Conservation (phyloP, 1,140 invertebrate genomes). For the Rhopalosiphum maidis region DNA sequence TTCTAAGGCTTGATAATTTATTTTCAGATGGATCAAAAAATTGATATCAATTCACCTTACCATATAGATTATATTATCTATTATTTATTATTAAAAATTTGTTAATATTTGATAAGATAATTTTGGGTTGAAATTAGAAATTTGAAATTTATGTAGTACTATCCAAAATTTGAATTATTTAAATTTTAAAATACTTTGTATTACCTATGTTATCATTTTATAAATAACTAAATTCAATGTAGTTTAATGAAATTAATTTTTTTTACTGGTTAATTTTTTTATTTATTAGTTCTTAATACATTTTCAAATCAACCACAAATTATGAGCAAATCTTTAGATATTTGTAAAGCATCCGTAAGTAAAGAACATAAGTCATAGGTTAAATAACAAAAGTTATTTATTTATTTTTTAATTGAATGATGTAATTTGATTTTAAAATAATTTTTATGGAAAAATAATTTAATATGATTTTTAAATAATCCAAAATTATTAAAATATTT, state of each 20-base stretch:
- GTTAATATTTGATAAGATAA: too few relatives aligned
- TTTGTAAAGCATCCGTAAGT: conserved; percentile 61
- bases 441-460: neutral
- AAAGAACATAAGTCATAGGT: neutral
- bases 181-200: too few relatives aligned
- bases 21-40: too few relatives aligned
- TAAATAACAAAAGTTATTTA: neutral
- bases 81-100: too few relatives aligned
- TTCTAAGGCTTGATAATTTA: neutral
- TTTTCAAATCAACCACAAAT: neutral
- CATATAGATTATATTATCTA: too few relatives aligned
- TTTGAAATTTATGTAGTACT: too few relatives aligned
- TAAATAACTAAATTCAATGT: too few relatives aligned
- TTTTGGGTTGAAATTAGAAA: too few relatives aligned
- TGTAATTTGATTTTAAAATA: neutral
- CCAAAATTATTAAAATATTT: neutral
- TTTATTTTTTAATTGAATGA: neutral
- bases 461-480: neutral
- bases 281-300: neutral
- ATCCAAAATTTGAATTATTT: too few relatives aligned
- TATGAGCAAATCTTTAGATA: conserved; percentile 59
- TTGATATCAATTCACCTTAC: too few relatives aligned
- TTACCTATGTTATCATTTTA: too few relatives aligned
- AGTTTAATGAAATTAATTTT: neutral
- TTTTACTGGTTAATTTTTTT: neutral